Evolutionary conservation across 2,888 invertebrate species (phyloP).

Genomic region (Trachelus stipa): DNA sequence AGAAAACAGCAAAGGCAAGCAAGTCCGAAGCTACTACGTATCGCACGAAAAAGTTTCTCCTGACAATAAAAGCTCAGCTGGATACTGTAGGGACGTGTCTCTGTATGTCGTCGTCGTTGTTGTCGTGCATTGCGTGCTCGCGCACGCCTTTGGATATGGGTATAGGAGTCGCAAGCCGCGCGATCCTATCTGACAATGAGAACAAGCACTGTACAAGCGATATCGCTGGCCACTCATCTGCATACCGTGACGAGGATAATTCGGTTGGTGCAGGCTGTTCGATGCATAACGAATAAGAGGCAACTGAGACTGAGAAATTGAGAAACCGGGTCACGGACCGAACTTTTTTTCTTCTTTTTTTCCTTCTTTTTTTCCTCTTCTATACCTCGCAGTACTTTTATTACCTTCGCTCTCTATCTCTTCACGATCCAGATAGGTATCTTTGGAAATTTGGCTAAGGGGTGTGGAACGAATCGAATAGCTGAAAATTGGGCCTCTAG

Average conservation of each 20-base stretch:
- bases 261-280: constrained; percentile 32
- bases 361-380: constrained; percentile 22
- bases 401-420: neutral
- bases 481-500: neutral
- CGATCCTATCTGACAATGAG: constrained; percentile 39
- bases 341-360: constrained; percentile 19
- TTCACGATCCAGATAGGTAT: neutral
- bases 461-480: neutral
- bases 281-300: constrained; percentile 26
- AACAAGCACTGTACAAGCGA: constrained; percentile 38
- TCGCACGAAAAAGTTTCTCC: neutral
- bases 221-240: constrained; percentile 46
- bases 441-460: neutral
- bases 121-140: neutral
- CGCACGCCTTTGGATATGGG: neutral
- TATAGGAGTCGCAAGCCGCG: neutral
- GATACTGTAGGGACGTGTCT: neutral
- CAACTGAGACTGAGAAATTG: constrained; percentile 4
- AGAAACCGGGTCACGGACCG: constrained; percentile 49
- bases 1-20: neutral
- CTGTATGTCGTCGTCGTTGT: neutral
- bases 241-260: constrained; percentile 45
- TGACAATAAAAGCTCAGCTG: neutral
- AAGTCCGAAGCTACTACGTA: neutral
- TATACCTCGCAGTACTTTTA: constrained; percentile 6